A percentile compares a stretch with the other conserved stretches of the same genome.
phyloP scores from a whole-genome alignment of 2,113 vertebrate species.

The Hylia prasina region DNA sequence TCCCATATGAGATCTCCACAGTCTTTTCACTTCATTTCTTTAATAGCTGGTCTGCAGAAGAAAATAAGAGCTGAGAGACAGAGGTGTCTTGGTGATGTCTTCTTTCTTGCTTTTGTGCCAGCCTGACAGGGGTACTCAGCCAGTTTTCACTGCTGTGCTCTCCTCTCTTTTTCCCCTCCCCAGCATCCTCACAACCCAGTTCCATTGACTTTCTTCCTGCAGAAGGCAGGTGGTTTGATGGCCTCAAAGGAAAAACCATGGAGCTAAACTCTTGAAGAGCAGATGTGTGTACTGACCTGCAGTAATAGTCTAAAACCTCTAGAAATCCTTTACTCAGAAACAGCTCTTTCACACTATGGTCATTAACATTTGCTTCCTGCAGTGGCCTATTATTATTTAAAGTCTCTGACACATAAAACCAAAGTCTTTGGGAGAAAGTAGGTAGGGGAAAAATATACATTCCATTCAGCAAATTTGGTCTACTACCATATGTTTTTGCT shows the following conservation, averaged over 20 bases:
- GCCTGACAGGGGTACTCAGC: not conserved
- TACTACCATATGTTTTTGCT: not conserved
- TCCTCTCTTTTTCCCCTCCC: not conserved
- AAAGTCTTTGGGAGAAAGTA: not conserved
- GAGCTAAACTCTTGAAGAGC: not conserved
- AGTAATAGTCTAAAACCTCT: not conserved
- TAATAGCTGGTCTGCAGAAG: not conserved
- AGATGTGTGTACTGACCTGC: constrained; percentile 10
- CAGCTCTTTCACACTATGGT: not conserved
- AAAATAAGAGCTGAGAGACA: not conserved
- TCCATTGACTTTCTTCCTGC: not conserved
- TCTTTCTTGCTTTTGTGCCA: not conserved
- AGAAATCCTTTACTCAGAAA: not conserved
- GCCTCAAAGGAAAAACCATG: not conserved
- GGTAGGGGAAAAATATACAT: not conserved
- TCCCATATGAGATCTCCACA: not conserved
- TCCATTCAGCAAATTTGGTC: not conserved
- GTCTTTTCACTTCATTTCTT: not conserved
- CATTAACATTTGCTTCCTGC: constrained; percentile 3
- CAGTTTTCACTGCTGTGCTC: not conserved
- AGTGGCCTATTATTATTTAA: not conserved
- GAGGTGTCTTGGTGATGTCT: not conserved
- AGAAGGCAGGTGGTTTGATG: not conserved
- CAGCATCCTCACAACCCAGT: not conserved
- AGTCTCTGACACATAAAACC: constrained; percentile 19